Evolutionary conservation across 2,888 invertebrate genomes (phyloP).

Genomic region (Euspilapteryx auroguttella): DNA sequence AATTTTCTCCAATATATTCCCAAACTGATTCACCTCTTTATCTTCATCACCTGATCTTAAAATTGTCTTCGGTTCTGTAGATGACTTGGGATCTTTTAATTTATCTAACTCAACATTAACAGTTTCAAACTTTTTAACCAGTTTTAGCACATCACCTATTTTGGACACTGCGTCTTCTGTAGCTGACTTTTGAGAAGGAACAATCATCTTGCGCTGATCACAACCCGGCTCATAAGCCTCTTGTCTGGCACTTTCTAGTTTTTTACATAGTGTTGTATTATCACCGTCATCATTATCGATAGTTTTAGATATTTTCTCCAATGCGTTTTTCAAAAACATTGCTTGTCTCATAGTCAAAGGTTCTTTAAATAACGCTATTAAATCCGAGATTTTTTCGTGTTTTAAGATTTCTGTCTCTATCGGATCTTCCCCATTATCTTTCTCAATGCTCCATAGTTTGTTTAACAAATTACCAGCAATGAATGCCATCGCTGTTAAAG

Average conservation of each 20-base stretch:
- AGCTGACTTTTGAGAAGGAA: no score
- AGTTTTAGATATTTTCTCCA: conserved; percentile 30
- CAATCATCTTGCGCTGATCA: no score
- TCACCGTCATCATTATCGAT: conserved; percentile 19
- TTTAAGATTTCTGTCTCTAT: conserved; percentile 30
- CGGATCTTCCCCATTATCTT: conserved; percentile 22
- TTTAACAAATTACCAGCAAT: conserved; percentile 48
- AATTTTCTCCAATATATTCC: conserved; percentile 29
- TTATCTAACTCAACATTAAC: conserved; percentile 19
- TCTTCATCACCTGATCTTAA: conserved; percentile 13
- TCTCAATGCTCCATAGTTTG: conserved; percentile 45
- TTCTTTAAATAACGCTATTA: conserved; percentile 41
- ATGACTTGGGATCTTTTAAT: conserved; percentile 14
- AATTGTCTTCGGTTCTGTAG: conserved; percentile 3
- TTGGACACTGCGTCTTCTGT: conserved; percentile 26
- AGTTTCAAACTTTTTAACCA: conserved; percentile 30
- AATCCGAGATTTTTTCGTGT: conserved; percentile 34
- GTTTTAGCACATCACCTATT: conserved; percentile 25
- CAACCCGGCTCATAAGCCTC: no score
- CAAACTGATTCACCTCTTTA: conserved; percentile 22
- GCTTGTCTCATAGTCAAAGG: conserved; percentile 41
- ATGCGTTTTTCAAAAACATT: conserved; percentile 30
- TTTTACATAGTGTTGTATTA: conserved; percentile 31
- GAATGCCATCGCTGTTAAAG: conserved; percentile 41
- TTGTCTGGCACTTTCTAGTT: conserved; percentile 17